Evolutionary conservation across 2,797 vertebrate genomes (phyloP).

Genomic region (Neosalanx taihuensis): DNA sequence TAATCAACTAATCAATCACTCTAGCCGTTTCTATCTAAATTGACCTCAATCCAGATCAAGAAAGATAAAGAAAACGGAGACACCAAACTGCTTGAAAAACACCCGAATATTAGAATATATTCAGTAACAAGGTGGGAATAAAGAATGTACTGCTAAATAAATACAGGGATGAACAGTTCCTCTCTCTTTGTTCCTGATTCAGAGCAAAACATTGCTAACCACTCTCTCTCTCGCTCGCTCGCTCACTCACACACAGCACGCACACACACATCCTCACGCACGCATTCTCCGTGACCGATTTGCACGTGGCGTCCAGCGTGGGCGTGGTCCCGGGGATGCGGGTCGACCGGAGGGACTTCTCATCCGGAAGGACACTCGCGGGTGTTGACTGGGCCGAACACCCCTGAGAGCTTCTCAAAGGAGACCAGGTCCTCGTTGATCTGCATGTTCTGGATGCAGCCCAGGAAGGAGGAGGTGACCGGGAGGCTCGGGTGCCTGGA

Average conservation of each 20-base stretch:
- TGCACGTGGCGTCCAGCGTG: constrained; percentile 64
- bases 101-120: constrained; percentile 32
- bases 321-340: constrained; percentile 63
- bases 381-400: constrained; percentile 80
- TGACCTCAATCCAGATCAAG: constrained; percentile 17
- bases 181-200: constrained; percentile 25
- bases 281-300: constrained; percentile 70
- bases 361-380: constrained; percentile 81
- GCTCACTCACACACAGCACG: constrained; percentile 23
- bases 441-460: constrained; percentile 83
- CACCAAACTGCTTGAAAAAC: constrained; percentile 27
- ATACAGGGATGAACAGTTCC: constrained; percentile 58
- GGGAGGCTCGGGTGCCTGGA: constrained; percentile 62
- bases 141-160: constrained; percentile 64
- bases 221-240: constrained; percentile 30
- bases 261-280: constrained; percentile 22
- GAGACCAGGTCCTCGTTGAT: constrained; percentile 75
- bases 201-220: constrained; percentile 37
- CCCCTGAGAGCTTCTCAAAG: constrained; percentile 69
- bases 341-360: constrained; percentile 33
- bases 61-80: constrained; percentile 37
- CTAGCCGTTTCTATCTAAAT: constrained; percentile 37
- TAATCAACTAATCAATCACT: constrained; percentile 31
- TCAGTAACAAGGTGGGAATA: constrained; percentile 37
- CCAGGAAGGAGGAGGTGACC: constrained; percentile 75